Evolutionary conservation across 2,888 invertebrate species (phyloP).

Genomic region (Antheraea assamensis): DNA sequence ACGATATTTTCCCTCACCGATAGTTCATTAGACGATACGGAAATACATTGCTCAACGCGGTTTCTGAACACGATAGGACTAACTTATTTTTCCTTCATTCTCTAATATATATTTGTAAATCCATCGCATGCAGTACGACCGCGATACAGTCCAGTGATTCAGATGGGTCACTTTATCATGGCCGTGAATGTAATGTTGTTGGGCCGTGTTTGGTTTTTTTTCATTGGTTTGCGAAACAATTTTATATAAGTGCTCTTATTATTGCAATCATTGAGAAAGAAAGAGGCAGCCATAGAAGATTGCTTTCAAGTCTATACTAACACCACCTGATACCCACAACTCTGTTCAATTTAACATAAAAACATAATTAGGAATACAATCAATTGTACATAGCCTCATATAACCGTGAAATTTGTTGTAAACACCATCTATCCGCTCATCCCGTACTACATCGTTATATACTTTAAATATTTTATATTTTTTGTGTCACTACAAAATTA

Average conservation of each 20-base stretch:
- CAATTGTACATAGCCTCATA: no score
- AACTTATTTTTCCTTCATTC: neutral
- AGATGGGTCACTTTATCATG: constrained; percentile 1
- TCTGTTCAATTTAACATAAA: no score
- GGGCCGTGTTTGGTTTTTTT: neutral
- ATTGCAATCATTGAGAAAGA: neutral
- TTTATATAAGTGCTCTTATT: neutral
- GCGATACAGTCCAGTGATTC: neutral
- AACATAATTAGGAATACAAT: no score
- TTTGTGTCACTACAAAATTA: no score
- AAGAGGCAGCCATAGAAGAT: neutral
- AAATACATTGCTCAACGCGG: no score
- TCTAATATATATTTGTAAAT: neutral
- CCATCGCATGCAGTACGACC: neutral
- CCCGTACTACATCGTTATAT: no score
- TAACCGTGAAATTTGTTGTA: no score
- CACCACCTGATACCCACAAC: neutral
- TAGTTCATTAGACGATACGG: no score
- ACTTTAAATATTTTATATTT: no score
- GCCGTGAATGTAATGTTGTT: constrained; percentile 6
- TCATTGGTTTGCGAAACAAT: neutral
- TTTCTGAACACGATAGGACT: no score
- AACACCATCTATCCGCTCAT: no score
- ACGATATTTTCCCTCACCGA: no score
- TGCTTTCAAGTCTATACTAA: neutral